Conservation (phyloP, 2,113 vertebrate species). For the Nyctereutes procyonoides region DNA sequence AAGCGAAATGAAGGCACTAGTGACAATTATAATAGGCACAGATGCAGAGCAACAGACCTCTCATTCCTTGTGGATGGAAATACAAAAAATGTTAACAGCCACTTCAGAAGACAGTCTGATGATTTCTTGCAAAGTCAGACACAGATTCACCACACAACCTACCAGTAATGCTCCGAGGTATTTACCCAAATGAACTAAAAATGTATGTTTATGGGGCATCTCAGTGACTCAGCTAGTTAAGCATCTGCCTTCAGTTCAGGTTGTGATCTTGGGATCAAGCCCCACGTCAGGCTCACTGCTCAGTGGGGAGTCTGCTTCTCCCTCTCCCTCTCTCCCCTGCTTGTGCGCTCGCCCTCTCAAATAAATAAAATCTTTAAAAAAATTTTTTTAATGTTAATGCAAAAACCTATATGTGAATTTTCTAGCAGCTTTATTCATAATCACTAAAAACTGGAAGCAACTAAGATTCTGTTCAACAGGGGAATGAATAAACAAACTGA, state of each 20-base stretch:
- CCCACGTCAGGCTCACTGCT: neutral
- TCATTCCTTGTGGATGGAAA: neutral
- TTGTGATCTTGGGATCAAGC: neutral
- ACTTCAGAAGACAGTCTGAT: neutral
- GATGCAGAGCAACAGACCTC: neutral
- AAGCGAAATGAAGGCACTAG: neutral
- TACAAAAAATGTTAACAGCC: neutral
- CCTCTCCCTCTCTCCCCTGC: neutral
- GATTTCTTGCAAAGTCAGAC: constrained; percentile 29
- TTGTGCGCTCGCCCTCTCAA: no score
- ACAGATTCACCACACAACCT: neutral
- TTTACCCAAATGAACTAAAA: constrained; percentile 43
- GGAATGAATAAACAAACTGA: neutral
- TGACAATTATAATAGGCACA: neutral
- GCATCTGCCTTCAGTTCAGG: neutral
- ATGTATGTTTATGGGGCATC: neutral
- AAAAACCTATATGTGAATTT: neutral
- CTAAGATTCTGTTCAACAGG: neutral
- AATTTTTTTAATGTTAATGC: neutral
- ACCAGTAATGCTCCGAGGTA: neutral
- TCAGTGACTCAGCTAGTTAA: neutral
- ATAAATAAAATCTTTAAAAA: neutral
- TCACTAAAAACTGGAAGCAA: neutral
- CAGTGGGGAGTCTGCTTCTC: neutral
- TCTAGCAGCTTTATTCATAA: neutral